These are phyloP conservation scores for Ceratotherium simum DNA, from an alignment of 2,113 vertebrate genomes.

Conservation along the genomic window DNA sequence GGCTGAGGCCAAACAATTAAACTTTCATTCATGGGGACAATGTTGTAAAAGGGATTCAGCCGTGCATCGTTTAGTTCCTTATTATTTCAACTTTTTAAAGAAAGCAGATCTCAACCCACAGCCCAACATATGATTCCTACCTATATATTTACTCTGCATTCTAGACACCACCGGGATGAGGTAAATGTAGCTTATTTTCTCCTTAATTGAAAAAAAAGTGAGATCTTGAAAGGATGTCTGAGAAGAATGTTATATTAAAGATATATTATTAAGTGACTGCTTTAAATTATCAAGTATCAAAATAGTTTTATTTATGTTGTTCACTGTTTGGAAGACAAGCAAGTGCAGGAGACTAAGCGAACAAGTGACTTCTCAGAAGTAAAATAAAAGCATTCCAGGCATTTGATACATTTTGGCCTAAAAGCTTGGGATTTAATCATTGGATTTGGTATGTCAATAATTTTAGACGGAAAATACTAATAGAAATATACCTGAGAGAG, in stretches of 20 bases:
- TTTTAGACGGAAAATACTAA: background rate
- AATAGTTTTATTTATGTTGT: background rate
- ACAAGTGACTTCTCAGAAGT: background rate
- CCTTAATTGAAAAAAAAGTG: background rate
- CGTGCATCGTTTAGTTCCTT: background rate
- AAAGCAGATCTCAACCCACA: background rate
- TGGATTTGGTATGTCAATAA: background rate
- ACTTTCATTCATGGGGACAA: conserved; percentile 76
- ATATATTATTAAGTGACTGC: background rate
- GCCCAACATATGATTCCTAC: background rate
- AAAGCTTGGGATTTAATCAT: background rate
- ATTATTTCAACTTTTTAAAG: conserved; percentile 22
- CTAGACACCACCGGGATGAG: background rate
- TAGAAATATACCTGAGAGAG: background rate
- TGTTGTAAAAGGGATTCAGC: conserved; percentile 65
- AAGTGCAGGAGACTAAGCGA: background rate
- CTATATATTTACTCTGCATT: background rate
- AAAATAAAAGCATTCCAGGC: background rate
- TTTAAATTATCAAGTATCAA: background rate
- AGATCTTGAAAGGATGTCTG: background rate
- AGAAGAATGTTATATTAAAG: background rate
- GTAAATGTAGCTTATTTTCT: background rate
- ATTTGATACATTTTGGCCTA: background rate
- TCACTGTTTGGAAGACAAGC: background rate
- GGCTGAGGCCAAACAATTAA: conserved; percentile 79